Base-by-base conservation (phyloP, 2,888 invertebrate genomes). In the Hypselothyrea guttata region DNA sequence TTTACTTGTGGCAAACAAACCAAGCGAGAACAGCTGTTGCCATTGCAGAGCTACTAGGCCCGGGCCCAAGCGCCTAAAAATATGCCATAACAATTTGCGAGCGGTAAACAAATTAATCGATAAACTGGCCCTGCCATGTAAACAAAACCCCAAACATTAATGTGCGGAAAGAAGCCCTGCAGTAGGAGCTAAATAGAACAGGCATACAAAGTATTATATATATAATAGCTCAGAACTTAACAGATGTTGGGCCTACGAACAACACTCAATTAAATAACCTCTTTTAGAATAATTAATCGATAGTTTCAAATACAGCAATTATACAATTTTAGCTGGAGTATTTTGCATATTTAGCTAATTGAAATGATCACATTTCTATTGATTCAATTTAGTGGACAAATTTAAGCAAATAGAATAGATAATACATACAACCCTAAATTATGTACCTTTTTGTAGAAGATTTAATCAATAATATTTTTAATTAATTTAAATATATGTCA, bases 1-100 rank as follows among this genome's bases (percentile, higher is more conserved):
- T 82, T 71, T 74, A 82, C 46, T 59, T 57, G 38, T 9, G 18
- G 37, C 55, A 76, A 84, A 81, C 51, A 68, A 42, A 11, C 22
- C 30, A 47, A 9, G 18, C 34, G 30, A 31, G 53, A 31, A 34
- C 37, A 68, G 53, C 41, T 67, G 67, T 66, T 54, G 34, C 40
- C 40, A 42, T 30, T 42, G 27, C 27, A 53, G 16, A 11, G 31
- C 62, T 57, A 47, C 44, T 40, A n/a, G 33, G 33, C 7, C 15
- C 11, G 22, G 2, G 12, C 18, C 27, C 7, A 8, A n/a, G 48
- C 59, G 76, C 61, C 60, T 18, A 45, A 60, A 74, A 46, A 71
- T 66, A 70, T 56, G 54, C 52, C 42, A 52, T 60, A 63, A 16
- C 33, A n/a, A 8, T 18, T 35, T 37, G 9, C 12, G 57, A 16